Percentiles rank a stretch among this genome's conserved stretches.
Conservation (phyloP, 2,113 vertebrate species). For the Psittacus erithacus region DNA sequence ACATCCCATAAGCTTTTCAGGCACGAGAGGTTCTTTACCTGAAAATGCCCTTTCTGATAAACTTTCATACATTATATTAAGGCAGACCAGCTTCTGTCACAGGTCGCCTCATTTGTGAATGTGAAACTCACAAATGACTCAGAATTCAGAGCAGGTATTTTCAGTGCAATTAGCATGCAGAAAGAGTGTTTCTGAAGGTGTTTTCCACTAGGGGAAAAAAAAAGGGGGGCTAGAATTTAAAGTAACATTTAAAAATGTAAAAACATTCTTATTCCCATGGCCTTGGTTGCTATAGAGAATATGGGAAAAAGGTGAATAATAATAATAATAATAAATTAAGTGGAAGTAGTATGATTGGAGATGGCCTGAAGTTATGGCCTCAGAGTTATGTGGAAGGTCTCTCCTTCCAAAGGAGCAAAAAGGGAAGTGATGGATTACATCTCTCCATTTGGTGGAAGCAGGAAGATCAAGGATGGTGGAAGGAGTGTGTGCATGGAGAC, state of each 20-base stretch:
- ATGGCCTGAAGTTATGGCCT: background rate
- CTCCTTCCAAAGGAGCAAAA: background rate
- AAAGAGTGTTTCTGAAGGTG: constrained; percentile 45
- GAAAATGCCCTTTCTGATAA: constrained; percentile 46
- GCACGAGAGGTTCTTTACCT: constrained; percentile 51
- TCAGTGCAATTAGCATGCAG: constrained; percentile 58
- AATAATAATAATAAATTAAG: background rate
- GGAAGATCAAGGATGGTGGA: background rate
- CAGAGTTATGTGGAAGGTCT: background rate
- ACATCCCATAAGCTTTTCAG: constrained; percentile 19
- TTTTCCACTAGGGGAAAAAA: background rate
- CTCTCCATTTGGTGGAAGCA: background rate
- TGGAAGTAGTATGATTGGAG: background rate
- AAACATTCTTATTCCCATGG: background rate
- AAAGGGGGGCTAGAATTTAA: background rate
- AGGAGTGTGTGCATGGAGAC: rapidly evolving
- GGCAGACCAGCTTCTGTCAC: constrained; percentile 52
- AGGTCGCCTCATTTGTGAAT: constrained; percentile 51
- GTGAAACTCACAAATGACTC: constrained; percentile 31
- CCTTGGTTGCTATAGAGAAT: background rate
- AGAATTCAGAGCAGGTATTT: constrained; percentile 68
- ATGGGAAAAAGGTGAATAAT: background rate
- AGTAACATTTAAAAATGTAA: background rate
- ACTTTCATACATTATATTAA: constrained; percentile 36
- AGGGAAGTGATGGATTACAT: background rate